phyloP scores from a whole-genome alignment of 2,113 vertebrate species.

The Cryptomyrus ogoouensis region DNA sequence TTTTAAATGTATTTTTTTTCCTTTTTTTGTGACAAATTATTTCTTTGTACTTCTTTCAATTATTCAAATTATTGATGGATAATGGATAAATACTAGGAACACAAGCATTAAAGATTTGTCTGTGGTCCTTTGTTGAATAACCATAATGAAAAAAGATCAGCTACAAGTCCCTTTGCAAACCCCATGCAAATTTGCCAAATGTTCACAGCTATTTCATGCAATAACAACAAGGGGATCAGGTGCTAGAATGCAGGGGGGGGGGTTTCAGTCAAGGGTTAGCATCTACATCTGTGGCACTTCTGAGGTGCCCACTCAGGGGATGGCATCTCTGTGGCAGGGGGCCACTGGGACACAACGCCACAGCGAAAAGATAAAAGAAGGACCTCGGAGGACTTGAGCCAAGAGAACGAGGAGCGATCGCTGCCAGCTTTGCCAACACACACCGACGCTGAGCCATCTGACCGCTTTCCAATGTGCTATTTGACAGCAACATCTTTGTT shows the following conservation, averaged over 20 bases:
- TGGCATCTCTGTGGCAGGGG: neutral
- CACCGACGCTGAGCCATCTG: neutral
- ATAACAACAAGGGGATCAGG: neutral
- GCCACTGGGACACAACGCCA: neutral
- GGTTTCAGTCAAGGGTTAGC: neutral
- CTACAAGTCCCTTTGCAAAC: neutral
- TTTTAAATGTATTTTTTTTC: neutral
- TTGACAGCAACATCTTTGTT: constrained; percentile 9
- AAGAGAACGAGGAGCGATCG: neutral
- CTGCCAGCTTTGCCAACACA: neutral
- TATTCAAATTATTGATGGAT: neutral
- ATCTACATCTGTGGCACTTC: neutral
- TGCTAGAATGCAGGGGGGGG: neutral
- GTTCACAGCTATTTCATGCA: neutral
- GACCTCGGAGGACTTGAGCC: neutral
- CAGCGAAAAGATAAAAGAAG: neutral
- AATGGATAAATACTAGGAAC: neutral
- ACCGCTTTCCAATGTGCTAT: neutral
- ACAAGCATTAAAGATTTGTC: neutral
- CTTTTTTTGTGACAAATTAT: neutral
- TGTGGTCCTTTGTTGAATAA: neutral
- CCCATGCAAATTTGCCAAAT: neutral
- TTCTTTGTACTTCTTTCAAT: neutral
- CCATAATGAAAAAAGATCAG: neutral
- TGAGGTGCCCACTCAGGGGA: neutral